Conservation (phyloP, 2,888 invertebrate species). For the Alviniconcha strummeri region DNA sequence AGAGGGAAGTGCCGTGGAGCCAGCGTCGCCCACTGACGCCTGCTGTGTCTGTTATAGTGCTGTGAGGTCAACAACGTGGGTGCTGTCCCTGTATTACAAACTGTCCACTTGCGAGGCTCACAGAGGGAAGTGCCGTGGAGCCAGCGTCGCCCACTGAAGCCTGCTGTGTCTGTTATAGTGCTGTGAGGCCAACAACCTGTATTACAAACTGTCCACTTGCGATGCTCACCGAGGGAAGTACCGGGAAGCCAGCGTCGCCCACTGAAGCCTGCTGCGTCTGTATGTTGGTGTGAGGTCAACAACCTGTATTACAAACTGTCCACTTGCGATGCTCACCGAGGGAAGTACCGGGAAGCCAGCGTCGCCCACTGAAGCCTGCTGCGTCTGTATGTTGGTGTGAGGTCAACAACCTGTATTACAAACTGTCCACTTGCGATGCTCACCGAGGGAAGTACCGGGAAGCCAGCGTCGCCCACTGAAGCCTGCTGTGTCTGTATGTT, state of each 20-base stretch:
- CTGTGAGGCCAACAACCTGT: not conserved
- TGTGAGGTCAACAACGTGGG: too few species aligned
- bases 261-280: too few species aligned
- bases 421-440: not conserved
- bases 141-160: not conserved
- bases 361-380: too few species aligned
- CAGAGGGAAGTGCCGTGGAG: conserved; percentile 1
- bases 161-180: too few species aligned
- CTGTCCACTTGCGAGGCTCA: conserved; percentile 1
- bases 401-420: not conserved
- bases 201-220: conserved; percentile 8
- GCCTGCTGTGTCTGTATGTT: too few species aligned
- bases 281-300: too few species aligned
- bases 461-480: not conserved
- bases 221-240: not conserved
- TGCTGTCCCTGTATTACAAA: conserved; percentile 5
- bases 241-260: not conserved
- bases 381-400: too few species aligned
- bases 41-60: too few species aligned
- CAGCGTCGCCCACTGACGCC: too few species aligned
- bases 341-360: conserved; percentile 3
- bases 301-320: not conserved
- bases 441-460: conserved; percentile 2
- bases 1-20: conserved; percentile 7
- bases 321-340: not conserved